phyloP scores from a whole-genome alignment of 2,888 invertebrate species.

The Brachyopa scutellaris region DNA sequence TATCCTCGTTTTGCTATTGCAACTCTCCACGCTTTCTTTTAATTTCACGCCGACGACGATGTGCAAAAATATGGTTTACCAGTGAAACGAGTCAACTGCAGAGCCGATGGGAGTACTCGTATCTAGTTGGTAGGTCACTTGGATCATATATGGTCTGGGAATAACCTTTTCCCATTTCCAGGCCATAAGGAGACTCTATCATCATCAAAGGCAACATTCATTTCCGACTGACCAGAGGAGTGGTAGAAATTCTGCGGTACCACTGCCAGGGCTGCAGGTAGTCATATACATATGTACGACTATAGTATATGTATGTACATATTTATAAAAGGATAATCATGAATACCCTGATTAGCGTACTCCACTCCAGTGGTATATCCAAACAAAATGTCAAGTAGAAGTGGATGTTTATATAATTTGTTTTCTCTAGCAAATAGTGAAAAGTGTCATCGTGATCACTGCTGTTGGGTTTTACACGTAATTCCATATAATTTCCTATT shows the following conservation, averaged over 20 bases:
- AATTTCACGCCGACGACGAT: constrained; percentile 37
- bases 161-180: neutral
- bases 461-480: neutral
- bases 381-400: constrained; percentile 31
- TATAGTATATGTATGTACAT: too few species aligned
- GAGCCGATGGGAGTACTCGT: constrained; percentile 1
- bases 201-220: constrained; percentile 14
- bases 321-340: constrained; percentile 43
- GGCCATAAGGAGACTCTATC: constrained; percentile 10
- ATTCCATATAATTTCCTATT: too few species aligned
- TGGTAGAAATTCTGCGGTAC: constrained; percentile 14
- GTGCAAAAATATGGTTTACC: constrained; percentile 21
- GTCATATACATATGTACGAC: constrained; percentile 19
- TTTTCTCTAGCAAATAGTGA: neutral
- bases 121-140: neutral
- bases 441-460: neutral
- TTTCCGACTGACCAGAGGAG: constrained; percentile 13
- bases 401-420: neutral
- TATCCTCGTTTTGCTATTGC: constrained; percentile 18
- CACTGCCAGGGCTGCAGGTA: constrained; percentile 23
- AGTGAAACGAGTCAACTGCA: neutral
- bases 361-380: constrained; percentile 14
- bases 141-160: neutral
- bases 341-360: constrained; percentile 14
- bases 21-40: constrained; percentile 48